Percentiles rank a stretch among this genome's conserved stretches.
phyloP scores from a whole-genome alignment of 2,888 invertebrate species.

The Drosophila pullipes region DNA sequence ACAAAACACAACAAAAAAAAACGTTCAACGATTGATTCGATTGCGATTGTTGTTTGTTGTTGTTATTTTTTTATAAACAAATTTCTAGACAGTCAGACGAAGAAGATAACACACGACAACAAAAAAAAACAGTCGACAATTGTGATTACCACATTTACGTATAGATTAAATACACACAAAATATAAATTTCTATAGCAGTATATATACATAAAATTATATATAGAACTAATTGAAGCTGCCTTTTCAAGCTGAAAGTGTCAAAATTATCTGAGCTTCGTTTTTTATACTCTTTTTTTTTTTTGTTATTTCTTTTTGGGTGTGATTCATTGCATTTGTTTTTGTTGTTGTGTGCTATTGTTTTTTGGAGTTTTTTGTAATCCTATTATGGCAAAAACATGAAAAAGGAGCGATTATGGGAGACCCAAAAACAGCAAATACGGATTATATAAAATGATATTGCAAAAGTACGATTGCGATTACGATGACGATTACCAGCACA shows the following conservation, averaged over 20 bases:
- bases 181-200: constrained; percentile 2
- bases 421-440: constrained; percentile 26
- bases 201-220: constrained; percentile 12
- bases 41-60: constrained; percentile 16
- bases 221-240: constrained; percentile 37
- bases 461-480: constrained; percentile 37
- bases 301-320: constrained; percentile 9
- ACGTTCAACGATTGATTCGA: constrained; percentile 18
- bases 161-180: constrained; percentile 16
- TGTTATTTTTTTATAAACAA: constrained; percentile 58
- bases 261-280: constrained; percentile 26
- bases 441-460: constrained; percentile 67
- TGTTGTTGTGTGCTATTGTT: not conserved
- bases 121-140: constrained; percentile 31
- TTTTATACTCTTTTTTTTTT: constrained; percentile 1
- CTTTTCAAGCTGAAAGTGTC: constrained; percentile 45
- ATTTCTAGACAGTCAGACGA: constrained; percentile 46
- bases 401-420: constrained; percentile 24
- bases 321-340: constrained; percentile 37
- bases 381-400: constrained; percentile 39
- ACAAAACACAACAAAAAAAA: constrained; percentile 32
- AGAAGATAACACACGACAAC: constrained; percentile 23
- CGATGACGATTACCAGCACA: constrained; percentile 30
- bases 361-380: constrained; percentile 23
- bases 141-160: constrained; percentile 51